Base-by-base conservation (phyloP, 2,797 vertebrate species). In the Characodon lateralis region DNA sequence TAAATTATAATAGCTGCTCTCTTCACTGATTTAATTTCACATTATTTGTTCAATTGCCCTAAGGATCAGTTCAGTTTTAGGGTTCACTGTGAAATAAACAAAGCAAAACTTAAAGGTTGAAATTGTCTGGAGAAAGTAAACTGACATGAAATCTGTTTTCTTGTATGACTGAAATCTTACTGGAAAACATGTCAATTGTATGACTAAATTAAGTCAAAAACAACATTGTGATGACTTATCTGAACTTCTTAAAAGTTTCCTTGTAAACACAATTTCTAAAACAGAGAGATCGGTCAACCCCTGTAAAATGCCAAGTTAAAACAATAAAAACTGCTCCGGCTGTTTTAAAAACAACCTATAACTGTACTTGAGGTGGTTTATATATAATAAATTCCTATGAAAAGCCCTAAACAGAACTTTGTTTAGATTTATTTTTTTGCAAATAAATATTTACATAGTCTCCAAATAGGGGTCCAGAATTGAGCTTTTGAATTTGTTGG, bases 351-450 rank as follows among this genome's bases (percentile, higher is more conserved):
- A 68, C 22, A 68, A 68, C 12, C 39, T 43, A 43, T 41, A 43
- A 43, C 16, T 51, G 20, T 68, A 53, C 39, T 59, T 71, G 6
- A 53, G 51, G 22, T 12, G 7, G 6, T 77, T 61, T 73, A 58
- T 56, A 6, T 84, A 8, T 46, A 51, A 24, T 58, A 68, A 39
- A 68, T 77, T 51, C 65, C 50, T 66, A 72, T 66, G 7, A n/a
- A 39, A 82, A 81, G 39, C 56, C 55, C 65, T 76, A 6, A 70
- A 58, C 16, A 20, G 26, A 76, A 73, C 39, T 46, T 24, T 70
- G 73, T 35, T 35, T 28, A 35, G 35, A 35, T 35, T 35, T 55
- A 1, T 51, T 22, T 7, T 46, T 39, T 65, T 50, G 61, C 1
- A 20, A 68, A 61, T 68, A 31, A 35, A n/a, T 48, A 41, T 56